Percentiles rank a stretch among this genome's conserved stretches.
phyloP scores from a whole-genome alignment of 2,888 invertebrate species.

The Amphimallon solstitiale region DNA sequence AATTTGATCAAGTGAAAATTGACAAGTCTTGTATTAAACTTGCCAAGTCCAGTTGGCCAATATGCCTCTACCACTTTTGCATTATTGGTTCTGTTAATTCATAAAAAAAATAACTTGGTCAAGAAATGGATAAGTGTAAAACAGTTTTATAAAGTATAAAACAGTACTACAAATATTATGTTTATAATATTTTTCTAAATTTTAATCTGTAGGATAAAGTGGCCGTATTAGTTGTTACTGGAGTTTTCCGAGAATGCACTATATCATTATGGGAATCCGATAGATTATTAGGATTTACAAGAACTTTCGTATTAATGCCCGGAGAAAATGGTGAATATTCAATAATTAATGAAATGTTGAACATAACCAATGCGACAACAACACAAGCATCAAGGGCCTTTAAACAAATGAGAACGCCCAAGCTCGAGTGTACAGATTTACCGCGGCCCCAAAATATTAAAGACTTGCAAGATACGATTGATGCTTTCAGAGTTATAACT shows the following conservation, averaged over 20 bases:
- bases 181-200: neutral
- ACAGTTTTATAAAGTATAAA: too few relatives aligned
- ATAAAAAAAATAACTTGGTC: too few relatives aligned
- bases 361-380: slow-evolving; percentile 65
- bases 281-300: slow-evolving; percentile 67
- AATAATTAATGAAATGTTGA: slow-evolving; percentile 76
- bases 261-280: slow-evolving; percentile 65
- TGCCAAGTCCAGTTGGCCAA: too few relatives aligned
- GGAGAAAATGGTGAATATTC: slow-evolving; percentile 67
- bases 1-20: too few relatives aligned
- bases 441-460: slow-evolving; percentile 48
- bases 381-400: slow-evolving; percentile 52
- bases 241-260: slow-evolving; percentile 73
- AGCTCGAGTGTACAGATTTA: slow-evolving; percentile 25
- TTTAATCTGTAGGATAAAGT: slow-evolving; percentile 57
- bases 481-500: slow-evolving; percentile 53
- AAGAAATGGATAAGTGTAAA: too few relatives aligned
- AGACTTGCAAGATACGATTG: slow-evolving; percentile 52
- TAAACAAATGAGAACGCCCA: slow-evolving; percentile 47
- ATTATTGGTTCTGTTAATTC: too few relatives aligned
- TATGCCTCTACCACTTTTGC: too few relatives aligned
- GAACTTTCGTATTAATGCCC: slow-evolving; percentile 68
- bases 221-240: slow-evolving; percentile 70
- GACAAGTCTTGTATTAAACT: too few relatives aligned
- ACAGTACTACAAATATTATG: too few relatives aligned